A percentile compares a stretch with the other conserved stretches of the same genome.
These are phyloP conservation scores for Scaptomyza tumidula DNA, from an alignment of 2,888 invertebrate genomes.

Conservation along the genomic window DNA sequence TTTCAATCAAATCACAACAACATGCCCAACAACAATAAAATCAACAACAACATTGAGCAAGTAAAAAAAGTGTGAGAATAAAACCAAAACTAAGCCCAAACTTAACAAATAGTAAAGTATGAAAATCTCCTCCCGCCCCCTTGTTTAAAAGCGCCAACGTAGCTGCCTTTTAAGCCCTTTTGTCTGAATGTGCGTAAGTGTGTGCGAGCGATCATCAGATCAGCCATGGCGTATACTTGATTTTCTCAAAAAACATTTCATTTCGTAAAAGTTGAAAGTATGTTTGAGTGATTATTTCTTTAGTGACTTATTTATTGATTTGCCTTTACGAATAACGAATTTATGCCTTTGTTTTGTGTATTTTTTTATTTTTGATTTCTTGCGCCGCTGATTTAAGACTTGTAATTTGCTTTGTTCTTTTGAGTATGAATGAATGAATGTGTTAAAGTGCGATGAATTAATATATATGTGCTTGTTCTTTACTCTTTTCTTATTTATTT, in stretches of 20 bases:
- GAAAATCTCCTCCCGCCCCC: too few species aligned
- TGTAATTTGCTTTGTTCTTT: slow-evolving; percentile 9
- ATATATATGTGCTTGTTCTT: background rate
- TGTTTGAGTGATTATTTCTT: background rate
- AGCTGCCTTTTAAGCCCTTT: slow-evolving; percentile 21
- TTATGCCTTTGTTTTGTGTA: slow-evolving; percentile 20
- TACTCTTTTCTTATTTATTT: background rate
- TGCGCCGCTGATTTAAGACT: slow-evolving; percentile 17
- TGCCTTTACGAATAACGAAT: slow-evolving; percentile 11
- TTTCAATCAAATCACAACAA: slow-evolving; percentile 24
- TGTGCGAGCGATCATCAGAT: slow-evolving; percentile 6
- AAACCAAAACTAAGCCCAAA: slow-evolving; percentile 9
- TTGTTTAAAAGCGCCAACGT: slow-evolving; percentile 20
- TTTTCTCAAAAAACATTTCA: background rate
- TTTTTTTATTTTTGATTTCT: background rate
- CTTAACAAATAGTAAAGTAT: slow-evolving; percentile 10
- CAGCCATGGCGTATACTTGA: slow-evolving; percentile 3
- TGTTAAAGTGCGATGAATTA: background rate
- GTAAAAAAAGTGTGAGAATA: slow-evolving; percentile 38
- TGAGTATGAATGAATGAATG: background rate
- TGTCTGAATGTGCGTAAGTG: slow-evolving; percentile 1
- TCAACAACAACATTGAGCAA: slow-evolving; percentile 45
- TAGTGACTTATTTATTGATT: slow-evolving; percentile 5
- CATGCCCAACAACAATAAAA: slow-evolving; percentile 21
- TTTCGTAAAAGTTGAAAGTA: background rate